Base-by-base conservation (phyloP, 2,113 vertebrate genomes). In the Ictalurus punctatus region DNA sequence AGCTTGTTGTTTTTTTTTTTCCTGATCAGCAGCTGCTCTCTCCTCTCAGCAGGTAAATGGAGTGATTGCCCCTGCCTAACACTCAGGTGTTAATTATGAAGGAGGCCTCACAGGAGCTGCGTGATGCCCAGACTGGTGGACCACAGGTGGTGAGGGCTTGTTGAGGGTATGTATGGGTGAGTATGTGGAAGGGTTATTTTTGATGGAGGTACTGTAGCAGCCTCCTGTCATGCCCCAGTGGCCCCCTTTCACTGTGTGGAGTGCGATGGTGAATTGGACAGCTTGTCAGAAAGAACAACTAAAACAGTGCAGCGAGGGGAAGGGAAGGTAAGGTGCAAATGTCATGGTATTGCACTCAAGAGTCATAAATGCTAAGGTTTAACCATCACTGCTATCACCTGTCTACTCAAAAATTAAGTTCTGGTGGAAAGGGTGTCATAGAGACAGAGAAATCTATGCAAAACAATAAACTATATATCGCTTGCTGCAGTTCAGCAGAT, bases 41-140 rank as follows among this genome's bases (percentile, higher is more conserved):
- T 86, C 78, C 52, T 88, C 88, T 34, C 88, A 86, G 84, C 90
- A 91, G 88, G 89, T 89, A 86, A 92, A 85, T 83, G 83, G 71
- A 86, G 83, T 30, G 78, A 78, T 88, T 87, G 73, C 86, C 89
- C 88, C 89, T 88, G 90, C 92, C 94, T 92, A 94, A 95, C 89
- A 93, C 92, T 93, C 91, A 93, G 91, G 94, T 92, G 92, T 94
- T 96, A 95, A 96, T 96, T 96, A 94, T 94, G 92, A 87, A 67
- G 88, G 84, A 91, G 88, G 73, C 58, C n/a, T 65, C 27, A n/a
- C 40, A 88, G 80, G 86, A 56, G 79, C 82, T 85, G 86, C 34
- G 30, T 86, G 86, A 82, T 78, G 84, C 79, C 86, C 88, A 90
- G 86, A 79, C 79, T 83, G 23, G 63, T 83, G 87, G 87, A 71